Conservation (phyloP, 2,797 vertebrate species). For the Vultur gryphus region DNA sequence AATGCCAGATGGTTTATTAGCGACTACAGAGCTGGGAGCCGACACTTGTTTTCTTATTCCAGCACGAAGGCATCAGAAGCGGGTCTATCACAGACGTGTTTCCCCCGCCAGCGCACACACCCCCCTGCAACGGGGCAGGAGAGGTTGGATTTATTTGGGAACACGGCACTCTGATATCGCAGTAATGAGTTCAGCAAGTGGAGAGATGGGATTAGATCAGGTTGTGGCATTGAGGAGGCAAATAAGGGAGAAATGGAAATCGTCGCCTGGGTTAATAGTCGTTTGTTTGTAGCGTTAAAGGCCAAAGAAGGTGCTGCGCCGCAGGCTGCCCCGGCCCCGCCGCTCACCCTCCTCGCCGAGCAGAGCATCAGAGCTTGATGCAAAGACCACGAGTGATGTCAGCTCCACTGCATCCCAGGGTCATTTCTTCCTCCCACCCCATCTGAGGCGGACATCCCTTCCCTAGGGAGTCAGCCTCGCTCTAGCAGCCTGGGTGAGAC, state of each 20-base stretch:
- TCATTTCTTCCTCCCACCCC: background rate
- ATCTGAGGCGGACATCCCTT: accelerated
- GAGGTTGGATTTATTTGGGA: background rate
- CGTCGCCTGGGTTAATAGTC: too few relatives aligned
- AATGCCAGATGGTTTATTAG: slow-evolving; percentile 21
- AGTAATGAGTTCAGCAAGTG: accelerated
- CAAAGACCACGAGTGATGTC: background rate
- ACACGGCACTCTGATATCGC: accelerated
- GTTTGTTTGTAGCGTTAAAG: background rate
- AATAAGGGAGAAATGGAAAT: background rate
- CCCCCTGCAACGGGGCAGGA: accelerated
- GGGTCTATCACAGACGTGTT: accelerated
- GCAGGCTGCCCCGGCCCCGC: background rate
- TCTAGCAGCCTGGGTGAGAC: accelerated
- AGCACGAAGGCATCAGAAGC: background rate
- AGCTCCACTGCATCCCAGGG: background rate
- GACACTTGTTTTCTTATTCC: background rate
- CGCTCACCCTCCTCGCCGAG: background rate
- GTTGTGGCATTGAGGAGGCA: background rate
- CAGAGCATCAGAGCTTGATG: background rate
- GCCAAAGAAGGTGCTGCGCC: background rate
- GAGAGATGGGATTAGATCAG: background rate
- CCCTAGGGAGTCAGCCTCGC: background rate
- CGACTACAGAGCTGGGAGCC: background rate
- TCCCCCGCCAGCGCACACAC: background rate